Conservation (phyloP, 1,140 invertebrate genomes). For the Laupala kohalensis region DNA sequence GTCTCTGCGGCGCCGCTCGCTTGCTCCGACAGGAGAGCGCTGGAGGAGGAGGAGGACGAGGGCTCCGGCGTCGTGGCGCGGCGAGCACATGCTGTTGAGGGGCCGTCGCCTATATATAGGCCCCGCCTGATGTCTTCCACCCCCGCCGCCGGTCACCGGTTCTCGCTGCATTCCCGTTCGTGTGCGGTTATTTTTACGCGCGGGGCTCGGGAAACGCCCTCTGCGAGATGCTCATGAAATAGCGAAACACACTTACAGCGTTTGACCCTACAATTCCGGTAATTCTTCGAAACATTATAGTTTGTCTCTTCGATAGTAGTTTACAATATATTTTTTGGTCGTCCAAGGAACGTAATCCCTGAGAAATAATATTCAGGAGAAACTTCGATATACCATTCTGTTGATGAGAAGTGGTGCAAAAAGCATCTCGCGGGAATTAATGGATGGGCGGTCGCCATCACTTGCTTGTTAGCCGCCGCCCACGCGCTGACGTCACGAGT, state of each 20-base stretch:
- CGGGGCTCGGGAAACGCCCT: background rate
- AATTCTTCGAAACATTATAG: too few relatives aligned
- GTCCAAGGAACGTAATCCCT: background rate
- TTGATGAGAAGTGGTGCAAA: too few relatives aligned
- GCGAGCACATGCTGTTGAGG: background rate
- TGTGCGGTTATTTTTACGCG: background rate
- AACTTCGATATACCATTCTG: too few relatives aligned
- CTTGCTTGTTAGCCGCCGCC: background rate
- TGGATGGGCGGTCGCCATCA: background rate
- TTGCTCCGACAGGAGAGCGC: too few relatives aligned
- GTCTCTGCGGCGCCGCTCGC: too few relatives aligned
- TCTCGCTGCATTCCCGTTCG: too few relatives aligned
- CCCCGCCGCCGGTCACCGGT: background rate
- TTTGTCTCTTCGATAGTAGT: background rate
- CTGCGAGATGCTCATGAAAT: too few relatives aligned
- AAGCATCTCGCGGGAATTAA: background rate
- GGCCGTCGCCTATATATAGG: background rate
- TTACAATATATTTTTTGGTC: background rate
- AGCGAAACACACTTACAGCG: too few relatives aligned
- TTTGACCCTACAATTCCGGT: too few relatives aligned
- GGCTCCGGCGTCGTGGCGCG: background rate
- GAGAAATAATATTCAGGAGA: too few relatives aligned
- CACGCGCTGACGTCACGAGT: background rate
- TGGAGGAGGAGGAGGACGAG: too few relatives aligned
- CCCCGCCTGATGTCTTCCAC: background rate